Conservation (phyloP, 2,113 vertebrate species). For the Choloepus hoffmanni region DNA sequence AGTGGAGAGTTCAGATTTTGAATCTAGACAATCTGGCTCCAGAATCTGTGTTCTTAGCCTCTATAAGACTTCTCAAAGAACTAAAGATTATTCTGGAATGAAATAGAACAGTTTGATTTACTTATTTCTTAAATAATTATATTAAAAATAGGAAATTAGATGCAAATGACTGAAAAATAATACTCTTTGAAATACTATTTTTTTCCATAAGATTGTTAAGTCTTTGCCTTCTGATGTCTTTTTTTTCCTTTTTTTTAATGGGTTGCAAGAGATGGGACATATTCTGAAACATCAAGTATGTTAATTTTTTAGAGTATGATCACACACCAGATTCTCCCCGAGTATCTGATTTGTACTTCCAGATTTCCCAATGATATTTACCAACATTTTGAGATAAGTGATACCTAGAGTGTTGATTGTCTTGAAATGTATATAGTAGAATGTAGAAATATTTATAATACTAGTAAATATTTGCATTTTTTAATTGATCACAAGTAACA, state of each 20-base stretch:
- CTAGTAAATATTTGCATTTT: slow-evolving; percentile 31
- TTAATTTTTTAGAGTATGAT: slow-evolving; percentile 15
- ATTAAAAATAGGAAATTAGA: slow-evolving; percentile 10
- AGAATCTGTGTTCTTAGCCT: background rate
- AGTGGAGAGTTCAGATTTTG: background rate
- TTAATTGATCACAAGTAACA: background rate
- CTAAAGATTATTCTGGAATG: slow-evolving; percentile 41
- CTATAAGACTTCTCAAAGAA: background rate
- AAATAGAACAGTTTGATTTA: background rate
- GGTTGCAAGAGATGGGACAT: background rate
- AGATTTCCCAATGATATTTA: background rate
- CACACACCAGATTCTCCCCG: background rate
- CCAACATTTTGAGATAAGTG: slow-evolving; percentile 20
- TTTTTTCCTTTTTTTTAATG: slow-evolving; percentile 1
- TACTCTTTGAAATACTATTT: background rate
- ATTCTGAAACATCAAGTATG: slow-evolving; percentile 5
- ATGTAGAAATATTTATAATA: slow-evolving; percentile 17
- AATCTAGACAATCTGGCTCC: background rate
- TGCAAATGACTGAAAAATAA: slow-evolving; percentile 31
- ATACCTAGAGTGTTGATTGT: background rate
- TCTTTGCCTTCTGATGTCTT: background rate
- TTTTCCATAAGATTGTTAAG: background rate
- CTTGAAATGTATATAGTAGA: background rate
- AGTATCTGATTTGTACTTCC: background rate
- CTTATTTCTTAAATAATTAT: slow-evolving; percentile 44